phyloP scores from a whole-genome alignment of 2,113 vertebrate species.

The Saccopteryx bilineata region DNA sequence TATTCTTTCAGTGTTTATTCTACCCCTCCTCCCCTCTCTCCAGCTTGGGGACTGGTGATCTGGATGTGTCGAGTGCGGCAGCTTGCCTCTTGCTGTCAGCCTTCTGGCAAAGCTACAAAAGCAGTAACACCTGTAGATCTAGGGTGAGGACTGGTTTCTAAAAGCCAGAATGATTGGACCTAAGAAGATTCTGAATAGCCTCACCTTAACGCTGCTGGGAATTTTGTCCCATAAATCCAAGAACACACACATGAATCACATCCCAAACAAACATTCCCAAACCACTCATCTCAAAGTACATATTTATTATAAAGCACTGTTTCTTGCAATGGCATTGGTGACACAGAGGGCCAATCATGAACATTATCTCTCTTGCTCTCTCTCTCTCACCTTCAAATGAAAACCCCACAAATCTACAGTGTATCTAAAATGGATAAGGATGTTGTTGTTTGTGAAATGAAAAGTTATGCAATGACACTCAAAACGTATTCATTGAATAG shows the following conservation, averaged over 20 bases:
- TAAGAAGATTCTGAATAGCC: not conserved
- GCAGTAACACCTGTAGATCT: not conserved
- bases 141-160: not conserved
- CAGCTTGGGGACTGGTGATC: constrained; percentile 1
- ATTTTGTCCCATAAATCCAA: not conserved
- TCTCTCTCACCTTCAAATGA: constrained; percentile 5
- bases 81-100: not conserved
- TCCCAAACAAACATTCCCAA: not conserved
- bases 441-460: not conserved
- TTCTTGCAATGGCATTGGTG: not conserved
- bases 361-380: not conserved
- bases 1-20: constrained; percentile 46
- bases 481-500: not conserved
- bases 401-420: not conserved
- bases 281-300: not conserved
- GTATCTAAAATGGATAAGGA: not conserved
- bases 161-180: not conserved
- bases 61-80: not conserved
- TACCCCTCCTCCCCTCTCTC: not conserved
- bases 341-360: not conserved
- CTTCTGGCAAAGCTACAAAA: not conserved
- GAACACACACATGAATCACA: not conserved
- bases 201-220: not conserved
- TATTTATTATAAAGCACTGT: not conserved
- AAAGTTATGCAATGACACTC: not conserved